These are phyloP conservation scores for Uropetala carovei DNA, from an alignment of 2,888 invertebrate genomes.

Conservation along the genomic window DNA sequence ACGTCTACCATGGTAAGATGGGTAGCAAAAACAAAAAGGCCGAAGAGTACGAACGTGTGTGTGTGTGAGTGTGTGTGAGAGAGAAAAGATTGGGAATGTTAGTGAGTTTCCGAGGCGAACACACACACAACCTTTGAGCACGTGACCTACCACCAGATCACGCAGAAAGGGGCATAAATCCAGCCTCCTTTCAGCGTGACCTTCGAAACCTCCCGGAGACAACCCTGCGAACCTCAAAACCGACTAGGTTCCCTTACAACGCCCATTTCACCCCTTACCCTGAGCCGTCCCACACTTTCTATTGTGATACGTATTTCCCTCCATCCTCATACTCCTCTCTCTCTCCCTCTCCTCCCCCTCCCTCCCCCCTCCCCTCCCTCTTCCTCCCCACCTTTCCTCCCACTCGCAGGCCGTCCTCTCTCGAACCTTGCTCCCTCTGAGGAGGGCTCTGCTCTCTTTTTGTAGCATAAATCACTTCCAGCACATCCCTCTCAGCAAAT, in stretches of 20 bases:
- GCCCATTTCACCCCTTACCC: too few species aligned
- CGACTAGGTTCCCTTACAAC: too few species aligned
- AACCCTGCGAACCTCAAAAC: neutral
- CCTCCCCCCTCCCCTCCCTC: too few species aligned
- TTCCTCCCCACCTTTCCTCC: too few species aligned
- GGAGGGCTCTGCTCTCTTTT: neutral
- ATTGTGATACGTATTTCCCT: neutral
- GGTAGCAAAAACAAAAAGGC: neutral
- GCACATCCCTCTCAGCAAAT: neutral
- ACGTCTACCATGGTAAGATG: neutral
- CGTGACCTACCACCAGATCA: neutral
- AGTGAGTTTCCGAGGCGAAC: neutral
- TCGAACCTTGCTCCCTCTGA: too few species aligned
- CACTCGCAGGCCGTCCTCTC: too few species aligned
- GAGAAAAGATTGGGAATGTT: neutral
- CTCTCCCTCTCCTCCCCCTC: too few species aligned
- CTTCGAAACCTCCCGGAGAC: neutral
- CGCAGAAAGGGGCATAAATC: neutral
- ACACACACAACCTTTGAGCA: neutral
- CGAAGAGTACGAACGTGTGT: too few species aligned
- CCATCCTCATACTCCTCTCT: neutral
- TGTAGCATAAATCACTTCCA: neutral
- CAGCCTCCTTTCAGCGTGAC: neutral
- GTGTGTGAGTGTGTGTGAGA: too few species aligned
- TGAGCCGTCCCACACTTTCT: too few species aligned